Evolutionary conservation across 2,113 vertebrate genomes (phyloP), one percentile per base, ranked within the genome.

Genomic region (Pollachius pollachius): DNA sequence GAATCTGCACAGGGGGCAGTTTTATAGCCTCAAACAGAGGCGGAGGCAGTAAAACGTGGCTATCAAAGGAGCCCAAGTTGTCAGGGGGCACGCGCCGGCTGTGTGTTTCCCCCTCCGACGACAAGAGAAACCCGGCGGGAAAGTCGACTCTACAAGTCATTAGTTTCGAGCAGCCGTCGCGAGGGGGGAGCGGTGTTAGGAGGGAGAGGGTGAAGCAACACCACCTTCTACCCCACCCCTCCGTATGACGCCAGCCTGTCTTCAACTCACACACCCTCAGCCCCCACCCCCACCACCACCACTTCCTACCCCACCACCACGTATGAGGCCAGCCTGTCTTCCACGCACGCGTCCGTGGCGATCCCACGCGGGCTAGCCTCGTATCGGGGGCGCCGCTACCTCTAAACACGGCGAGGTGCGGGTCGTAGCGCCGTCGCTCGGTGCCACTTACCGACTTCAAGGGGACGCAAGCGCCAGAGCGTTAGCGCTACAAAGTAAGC

Each of bases 401-500:
- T 87, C 85, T 85, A 88, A 88, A 87, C 78, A 62, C 76, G 6
- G 2, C 81, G 71, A 80, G 84, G 80, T 79, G 70, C 75, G 77
- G 41, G 87, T 86, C 85, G 84, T 83, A 69, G 70, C 15, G 5
- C 30, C 30, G 41, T 48, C 77, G 69, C 76, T 90, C 84, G 85
- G 83, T 77, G 91, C 84, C 88, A 90, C 88, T 91, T 92, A 89
- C 82, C 68, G 64, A 84, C 89, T 89, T 92, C 88, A 92, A 93
- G 87, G 88, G 88, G 89, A 87, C 73, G 81, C 86, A 83, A 84
- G 87, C 84, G 81, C 85, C 81, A 74, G 81, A 84, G 84, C 76
- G 81, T 90, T 90, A 88, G 83, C 84, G 85, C 87, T 92, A 92
- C 90, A 93, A 92, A 92, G 88, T 90, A 91, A 89, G 87, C 86